Base-by-base conservation (phyloP, 2,888 invertebrate genomes). In the Pilophorus perplexus region DNA sequence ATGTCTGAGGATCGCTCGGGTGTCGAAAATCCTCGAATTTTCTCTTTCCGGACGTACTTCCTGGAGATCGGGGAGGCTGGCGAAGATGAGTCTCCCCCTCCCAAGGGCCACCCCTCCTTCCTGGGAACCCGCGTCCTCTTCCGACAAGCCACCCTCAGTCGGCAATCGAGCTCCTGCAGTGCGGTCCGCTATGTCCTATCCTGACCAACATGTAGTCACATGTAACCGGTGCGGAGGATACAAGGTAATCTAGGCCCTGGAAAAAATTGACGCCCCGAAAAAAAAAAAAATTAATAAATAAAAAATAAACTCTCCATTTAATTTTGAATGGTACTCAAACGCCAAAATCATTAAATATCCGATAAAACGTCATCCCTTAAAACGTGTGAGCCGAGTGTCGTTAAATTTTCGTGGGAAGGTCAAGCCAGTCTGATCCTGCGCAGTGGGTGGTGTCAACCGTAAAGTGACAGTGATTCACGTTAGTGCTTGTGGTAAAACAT, bases 161-260 rank as follows among this genome's bases (percentile, higher is more conserved):
- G 33, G 33, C 33, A 33, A 6, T 33, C 33, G 33, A 33, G 12
- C 33, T 33, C 33, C 33, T 33, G 6, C 33, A 8, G 33, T 33
- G 33, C 33, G 33, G 33, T 33, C n/a, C 42, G 59, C 16, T 6
- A 62, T 62, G 62, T 62, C 69, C 28, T 57, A 50, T 55, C 18
- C 68, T 16, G 50, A 50, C 27, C 67, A 44, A 40, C 46, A 67
- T 46, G 67, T 68, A 12, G 68, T 66, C 46, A 64, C 71, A 12
- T 71, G 71, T 57, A 62, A 69, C 55, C 66, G 69, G 20, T 71
- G 71, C 66, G 71, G 71, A 23, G 71, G 71, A 64, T 71, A 71
- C 64, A 71, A 71, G 71, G 71, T 71, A 69, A 52, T 25, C 12
- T 14, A 10, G 18, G 18, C 46, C 14, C 2, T 5, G 25, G n/a